These are phyloP conservation scores for Uria lomvia DNA, from an alignment of 2,113 vertebrate species.

Conservation along the genomic window DNA sequence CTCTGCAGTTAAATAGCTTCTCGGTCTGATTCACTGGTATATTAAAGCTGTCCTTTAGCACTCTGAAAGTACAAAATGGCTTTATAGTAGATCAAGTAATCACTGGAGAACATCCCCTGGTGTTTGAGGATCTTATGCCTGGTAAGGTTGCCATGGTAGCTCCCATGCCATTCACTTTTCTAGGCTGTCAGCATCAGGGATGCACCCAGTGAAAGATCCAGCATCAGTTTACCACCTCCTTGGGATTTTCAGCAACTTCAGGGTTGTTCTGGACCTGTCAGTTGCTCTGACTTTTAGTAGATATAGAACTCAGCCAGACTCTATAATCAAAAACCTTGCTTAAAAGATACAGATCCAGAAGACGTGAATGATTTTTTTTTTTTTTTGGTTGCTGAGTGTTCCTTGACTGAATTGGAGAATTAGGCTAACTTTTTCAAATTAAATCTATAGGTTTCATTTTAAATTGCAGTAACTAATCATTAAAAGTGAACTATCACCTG, in stretches of 20 bases:
- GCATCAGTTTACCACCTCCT: not conserved
- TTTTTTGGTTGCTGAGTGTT: not conserved
- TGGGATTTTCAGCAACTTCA: not conserved
- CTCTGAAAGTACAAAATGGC: not conserved
- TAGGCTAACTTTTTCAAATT: not conserved
- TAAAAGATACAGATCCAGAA: not conserved
- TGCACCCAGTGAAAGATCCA: not conserved
- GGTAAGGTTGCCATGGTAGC: not conserved
- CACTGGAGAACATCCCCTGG: not conserved
- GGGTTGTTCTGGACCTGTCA: not conserved
- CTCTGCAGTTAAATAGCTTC: not conserved
- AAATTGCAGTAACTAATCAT: not conserved
- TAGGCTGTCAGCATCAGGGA: not conserved
- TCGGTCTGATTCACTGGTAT: not conserved
- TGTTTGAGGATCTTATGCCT: not conserved
- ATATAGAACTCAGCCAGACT: not conserved
- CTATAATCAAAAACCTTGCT: not conserved
- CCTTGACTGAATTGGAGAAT: not conserved
- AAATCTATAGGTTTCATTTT: not conserved
- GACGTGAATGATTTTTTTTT: not conserved
- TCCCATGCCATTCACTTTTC: not conserved
- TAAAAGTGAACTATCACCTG: not conserved
- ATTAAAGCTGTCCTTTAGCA: not conserved
- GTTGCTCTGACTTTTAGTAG: not conserved
- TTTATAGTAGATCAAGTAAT: conserved; percentile 4